A percentile compares a stretch with the other conserved stretches of the same genome.
These are phyloP conservation scores for Zygogramma bicolorata DNA, from an alignment of 2,888 invertebrate species.

Conservation along the genomic window DNA sequence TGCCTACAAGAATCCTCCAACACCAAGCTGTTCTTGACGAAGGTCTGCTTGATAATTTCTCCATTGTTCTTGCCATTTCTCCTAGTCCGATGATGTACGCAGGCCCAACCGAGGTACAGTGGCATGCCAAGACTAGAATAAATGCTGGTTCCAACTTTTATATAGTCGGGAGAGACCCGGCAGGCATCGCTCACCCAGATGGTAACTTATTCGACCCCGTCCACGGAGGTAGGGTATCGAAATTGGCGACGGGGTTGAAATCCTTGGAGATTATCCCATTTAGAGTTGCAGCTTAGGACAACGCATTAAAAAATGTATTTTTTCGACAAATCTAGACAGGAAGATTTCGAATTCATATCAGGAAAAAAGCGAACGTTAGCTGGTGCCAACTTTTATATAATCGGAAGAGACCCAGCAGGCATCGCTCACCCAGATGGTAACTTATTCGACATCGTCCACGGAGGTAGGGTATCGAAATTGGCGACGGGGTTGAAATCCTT, in stretches of 20 bases:
- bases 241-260: conserved; percentile 87
- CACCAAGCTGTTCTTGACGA: conserved; percentile 93
- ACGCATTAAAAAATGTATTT: conserved; percentile 89
- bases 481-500: conserved; percentile 87
- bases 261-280: conserved; percentile 97
- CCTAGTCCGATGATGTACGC: conserved; percentile 99
- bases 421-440: conserved; percentile 84
- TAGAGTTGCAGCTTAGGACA: conserved; percentile 97
- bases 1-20: conserved; percentile 89
- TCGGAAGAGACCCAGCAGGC: no score
- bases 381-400: no score
- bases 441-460: conserved; percentile 94
- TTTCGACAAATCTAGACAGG: conserved; percentile 89
- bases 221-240: conserved; percentile 92
- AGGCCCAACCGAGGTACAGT: conserved; percentile 98
- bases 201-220: conserved; percentile 82
- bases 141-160: conserved; percentile 98
- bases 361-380: conserved; percentile 96
- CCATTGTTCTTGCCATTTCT: conserved; percentile 96
- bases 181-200: conserved; percentile 95
- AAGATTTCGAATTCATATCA: conserved; percentile 97
- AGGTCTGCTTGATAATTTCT: conserved; percentile 82
- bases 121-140: conserved; percentile 95
- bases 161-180: conserved; percentile 98
- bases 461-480: conserved; percentile 90